Percentiles rank a stretch among this genome's conserved stretches.
Evolutionary conservation across 2,113 vertebrate genomes (phyloP).

Genomic region (Anthoscopus minutus): DNA sequence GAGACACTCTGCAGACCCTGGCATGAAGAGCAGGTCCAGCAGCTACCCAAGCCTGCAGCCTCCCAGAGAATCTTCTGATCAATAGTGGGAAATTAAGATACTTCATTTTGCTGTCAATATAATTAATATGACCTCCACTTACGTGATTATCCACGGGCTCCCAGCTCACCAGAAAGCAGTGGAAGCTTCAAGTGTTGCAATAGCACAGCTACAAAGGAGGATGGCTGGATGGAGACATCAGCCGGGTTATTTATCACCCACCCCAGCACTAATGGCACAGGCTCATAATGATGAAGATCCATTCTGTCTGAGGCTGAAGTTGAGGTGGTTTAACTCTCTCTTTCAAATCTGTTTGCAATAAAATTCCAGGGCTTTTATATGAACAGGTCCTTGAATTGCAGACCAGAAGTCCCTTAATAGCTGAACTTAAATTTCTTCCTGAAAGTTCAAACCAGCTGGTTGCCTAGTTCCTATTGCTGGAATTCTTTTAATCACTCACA

Average conservation of each 20-base stretch:
- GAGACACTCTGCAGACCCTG: neutral
- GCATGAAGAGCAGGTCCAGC: neutral
- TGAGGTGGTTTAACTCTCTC: neutral
- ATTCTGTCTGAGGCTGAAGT: neutral
- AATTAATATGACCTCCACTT: conserved; percentile 23
- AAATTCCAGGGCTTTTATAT: neutral
- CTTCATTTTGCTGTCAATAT: conserved; percentile 40
- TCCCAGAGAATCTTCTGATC: conserved; percentile 4
- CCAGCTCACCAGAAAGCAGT: neutral
- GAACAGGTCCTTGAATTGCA: neutral
- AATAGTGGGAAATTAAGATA: conserved; percentile 9
- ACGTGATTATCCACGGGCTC: neutral
- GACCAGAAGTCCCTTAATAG: neutral
- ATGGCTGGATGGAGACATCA: neutral
- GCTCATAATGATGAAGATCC: neutral
- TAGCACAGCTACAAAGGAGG: neutral
- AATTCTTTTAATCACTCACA: neutral
- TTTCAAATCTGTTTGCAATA: neutral
- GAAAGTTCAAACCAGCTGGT: neutral
- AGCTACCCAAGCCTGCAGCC: neutral
- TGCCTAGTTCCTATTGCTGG: neutral
- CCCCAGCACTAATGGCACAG: neutral
- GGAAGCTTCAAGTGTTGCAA: neutral
- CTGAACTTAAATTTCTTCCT: neutral
- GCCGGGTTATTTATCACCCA: neutral